Base-by-base conservation (phyloP, 2,113 vertebrate genomes). In the Paramisgurnus dabryanus region DNA sequence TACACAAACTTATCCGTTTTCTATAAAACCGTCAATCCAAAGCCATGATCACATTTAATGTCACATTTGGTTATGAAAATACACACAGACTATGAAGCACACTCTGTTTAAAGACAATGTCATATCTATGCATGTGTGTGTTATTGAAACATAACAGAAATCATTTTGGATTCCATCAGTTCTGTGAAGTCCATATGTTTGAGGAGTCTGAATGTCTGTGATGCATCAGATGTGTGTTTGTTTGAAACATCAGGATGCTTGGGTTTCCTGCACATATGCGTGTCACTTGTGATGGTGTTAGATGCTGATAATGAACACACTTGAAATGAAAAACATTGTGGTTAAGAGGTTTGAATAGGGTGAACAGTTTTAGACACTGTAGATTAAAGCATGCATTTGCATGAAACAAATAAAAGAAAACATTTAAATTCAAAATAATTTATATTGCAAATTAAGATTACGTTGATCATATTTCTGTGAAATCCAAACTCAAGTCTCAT, bases 141-240 rank as follows among this genome's bases (percentile, higher is more conserved):
- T 7, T 57, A 15, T 72, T 1, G 27, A 34, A 34, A 34, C 27
- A 34, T 34, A 34, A 72, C 12, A 22, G 55, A 57, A 15, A 10
- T 72, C 69, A 61, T 41, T 60, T 73, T 22, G 18, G 7, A 58
- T 58, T 41, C 58, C 34, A 18, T 58, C 11, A 43, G 12, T 22
- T 18, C 70, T 22, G 55, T 58, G 70, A 58, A 18, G 12, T 60
- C 55, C 71, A 73, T 73, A 55, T 73, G 70, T 45, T 73, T 27
- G 17, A 73, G 55, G 70, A 73, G 71, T 43, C 71, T 61, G 40
- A 74, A 61, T 27, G 71, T 61, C 71, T 74, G 55, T 45, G n/a
- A 27, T 58, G 34, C 55, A 73, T 45, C 55, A 73, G 34, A 72
- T 12, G 40, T 73, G 40, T 45, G 22, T 61, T n/a, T 60, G 17